Evolutionary conservation across 2,888 invertebrate species (phyloP).

Genomic region (Microplitis deprimator): DNA sequence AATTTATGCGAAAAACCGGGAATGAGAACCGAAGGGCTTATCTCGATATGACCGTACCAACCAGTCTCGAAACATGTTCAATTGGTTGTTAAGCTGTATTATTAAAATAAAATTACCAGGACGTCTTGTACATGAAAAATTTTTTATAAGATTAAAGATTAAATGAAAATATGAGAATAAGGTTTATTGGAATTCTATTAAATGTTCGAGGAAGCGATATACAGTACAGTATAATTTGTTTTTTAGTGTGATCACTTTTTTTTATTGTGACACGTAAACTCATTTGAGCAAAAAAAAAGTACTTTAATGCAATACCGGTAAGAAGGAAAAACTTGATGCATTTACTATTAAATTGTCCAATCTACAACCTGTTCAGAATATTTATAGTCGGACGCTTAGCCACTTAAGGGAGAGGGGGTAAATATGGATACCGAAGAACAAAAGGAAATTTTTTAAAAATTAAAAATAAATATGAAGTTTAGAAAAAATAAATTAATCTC

Average conservation of each 20-base stretch:
- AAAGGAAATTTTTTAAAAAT: too few species aligned
- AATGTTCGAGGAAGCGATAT: not conserved
- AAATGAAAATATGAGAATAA: not conserved
- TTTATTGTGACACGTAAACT: too few species aligned
- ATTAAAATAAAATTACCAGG: not conserved
- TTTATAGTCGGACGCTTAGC: too few species aligned
- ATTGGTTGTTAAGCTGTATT: not conserved
- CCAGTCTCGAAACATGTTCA: not conserved
- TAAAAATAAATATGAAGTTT: too few species aligned
- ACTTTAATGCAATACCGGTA: too few species aligned
- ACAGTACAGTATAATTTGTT: not conserved
- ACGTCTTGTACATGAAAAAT: not conserved
- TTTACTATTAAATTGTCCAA: too few species aligned
- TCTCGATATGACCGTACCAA: not conserved
- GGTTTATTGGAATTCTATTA: not conserved
- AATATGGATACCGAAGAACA: too few species aligned
- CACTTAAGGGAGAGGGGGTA: too few species aligned
- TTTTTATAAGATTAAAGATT: not conserved
- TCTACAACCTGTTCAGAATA: too few species aligned
- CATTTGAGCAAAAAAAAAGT: too few species aligned
- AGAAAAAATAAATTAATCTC: too few species aligned
- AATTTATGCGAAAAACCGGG: conserved; percentile 1
- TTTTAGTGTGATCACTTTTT: not conserved
- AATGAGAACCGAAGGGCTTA: not conserved
- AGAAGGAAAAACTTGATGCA: too few species aligned